phyloP scores from a whole-genome alignment of 2,113 vertebrate genomes.

The Gila orcuttii region DNA sequence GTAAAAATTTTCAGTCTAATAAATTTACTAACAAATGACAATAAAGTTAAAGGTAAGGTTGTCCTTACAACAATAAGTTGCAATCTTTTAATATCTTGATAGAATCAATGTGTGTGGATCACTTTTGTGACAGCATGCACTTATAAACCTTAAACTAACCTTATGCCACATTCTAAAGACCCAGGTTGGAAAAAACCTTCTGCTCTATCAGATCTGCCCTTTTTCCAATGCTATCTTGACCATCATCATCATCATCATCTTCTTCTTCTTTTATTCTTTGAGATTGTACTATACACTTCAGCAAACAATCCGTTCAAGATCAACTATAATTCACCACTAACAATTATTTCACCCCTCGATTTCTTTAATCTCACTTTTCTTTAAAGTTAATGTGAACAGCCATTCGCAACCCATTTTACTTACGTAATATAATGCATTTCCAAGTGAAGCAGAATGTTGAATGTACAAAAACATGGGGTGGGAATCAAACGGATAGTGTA shows the following conservation, averaged over 20 bases:
- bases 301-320: not conserved
- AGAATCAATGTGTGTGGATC: not conserved
- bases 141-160: too few relatives aligned
- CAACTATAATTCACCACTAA: not conserved
- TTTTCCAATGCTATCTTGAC: too few relatives aligned
- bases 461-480: not conserved
- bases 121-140: not conserved
- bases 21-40: too few relatives aligned
- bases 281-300: not conserved
- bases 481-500: not conserved
- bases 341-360: not conserved
- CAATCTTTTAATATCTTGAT: not conserved
- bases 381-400: not conserved
- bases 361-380: not conserved
- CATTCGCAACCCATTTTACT: not conserved
- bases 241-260: too few relatives aligned
- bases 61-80: not conserved
- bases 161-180: too few relatives aligned
- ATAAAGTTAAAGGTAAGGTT: too few relatives aligned
- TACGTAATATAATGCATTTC: slow-evolving; percentile 17
- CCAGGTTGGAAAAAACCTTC: too few relatives aligned
- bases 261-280: not conserved
- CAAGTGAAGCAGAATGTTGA: slow-evolving; percentile 23
- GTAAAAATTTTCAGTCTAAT: too few relatives aligned
- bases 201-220: too few relatives aligned